Evolutionary conservation across 2,113 vertebrate species (phyloP), one percentile per base, ranked within the genome.

Genomic region (Larimichthys crocea): DNA sequence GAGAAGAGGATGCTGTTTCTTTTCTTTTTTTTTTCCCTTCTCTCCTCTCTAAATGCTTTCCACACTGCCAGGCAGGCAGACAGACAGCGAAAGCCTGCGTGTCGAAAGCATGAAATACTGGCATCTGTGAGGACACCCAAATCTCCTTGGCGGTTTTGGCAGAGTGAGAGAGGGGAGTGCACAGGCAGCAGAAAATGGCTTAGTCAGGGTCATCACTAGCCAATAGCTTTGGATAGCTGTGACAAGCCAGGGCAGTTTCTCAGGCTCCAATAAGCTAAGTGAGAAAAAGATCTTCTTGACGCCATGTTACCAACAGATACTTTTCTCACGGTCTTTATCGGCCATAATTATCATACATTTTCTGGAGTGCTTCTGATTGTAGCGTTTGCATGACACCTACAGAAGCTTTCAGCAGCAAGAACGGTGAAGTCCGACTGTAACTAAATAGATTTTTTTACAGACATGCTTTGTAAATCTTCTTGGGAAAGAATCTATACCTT

Each of bases 171-270:
- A 79, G 82, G 69, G 64, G 40, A 79, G 81, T 81, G 91, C 89
- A 87, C 73, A 88, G 87, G 83, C 92, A 91, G 91, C 87, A 91
- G 90, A 91, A 94, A 91, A 87, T 82, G 90, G 92, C 89, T 93
- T 92, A 85, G 92, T 93, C 92, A 92, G 89, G 93, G 90, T 91
- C 89, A 86, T 91, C 88, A 82, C 82, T 84, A 76, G 86, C 92
- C 90, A 90, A 89, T 86, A 86, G 87, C 86, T 90, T 83, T 84
- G 72, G 89, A 92, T 80, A 71, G 74, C 91, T 83, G 82, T 84
- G 90, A 92, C 80, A 82, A 83, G 74, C 83, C 84, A 74, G 81
- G 88, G 85, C 88, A 85, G 89, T 89, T 92, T 92, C 89, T 92
- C 82, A 88, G 87, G 80, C 84, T 89, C 83, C 82, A 86, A 69